These are phyloP conservation scores for Oreocharis arfaki DNA, from an alignment of 2,113 vertebrate genomes.

Conservation along the genomic window DNA sequence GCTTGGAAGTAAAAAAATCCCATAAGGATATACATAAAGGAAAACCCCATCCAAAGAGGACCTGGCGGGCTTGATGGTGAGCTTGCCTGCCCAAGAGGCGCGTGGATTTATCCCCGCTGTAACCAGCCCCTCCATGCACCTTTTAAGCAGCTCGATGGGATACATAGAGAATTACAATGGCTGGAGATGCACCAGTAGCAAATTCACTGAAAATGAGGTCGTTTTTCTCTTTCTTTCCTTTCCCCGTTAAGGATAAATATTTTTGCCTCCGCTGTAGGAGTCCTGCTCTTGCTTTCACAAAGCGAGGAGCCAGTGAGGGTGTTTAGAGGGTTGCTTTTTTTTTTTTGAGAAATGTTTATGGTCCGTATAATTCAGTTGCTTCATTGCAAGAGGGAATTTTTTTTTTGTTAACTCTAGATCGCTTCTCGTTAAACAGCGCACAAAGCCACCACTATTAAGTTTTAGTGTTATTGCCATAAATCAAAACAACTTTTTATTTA, in stretches of 20 bases:
- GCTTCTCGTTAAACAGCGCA: conserved; percentile 46
- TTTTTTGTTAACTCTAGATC: conserved; percentile 63
- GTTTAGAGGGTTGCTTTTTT: neutral
- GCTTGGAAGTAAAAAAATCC: conserved; percentile 22
- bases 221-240: neutral
- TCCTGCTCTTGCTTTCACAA: neutral
- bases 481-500: conserved; percentile 77
- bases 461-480: conserved; percentile 78
- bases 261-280: neutral
- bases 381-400: conserved; percentile 50
- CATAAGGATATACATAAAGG: neutral
- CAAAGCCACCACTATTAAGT: conserved; percentile 73
- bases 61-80: conserved; percentile 66
- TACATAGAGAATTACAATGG: neutral
- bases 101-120: conserved; percentile 64
- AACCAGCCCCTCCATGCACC: conserved; percentile 4
- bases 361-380: conserved; percentile 63
- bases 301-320: neutral
- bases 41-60: conserved; percentile 33
- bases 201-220: neutral
- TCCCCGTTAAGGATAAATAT: neutral
- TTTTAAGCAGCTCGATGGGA: conserved; percentile 4
- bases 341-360: conserved; percentile 67
- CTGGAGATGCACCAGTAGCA: neutral
- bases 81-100: conserved; percentile 59